Base-by-base conservation (phyloP, 2,113 vertebrate genomes). In the Perca fluviatilis region DNA sequence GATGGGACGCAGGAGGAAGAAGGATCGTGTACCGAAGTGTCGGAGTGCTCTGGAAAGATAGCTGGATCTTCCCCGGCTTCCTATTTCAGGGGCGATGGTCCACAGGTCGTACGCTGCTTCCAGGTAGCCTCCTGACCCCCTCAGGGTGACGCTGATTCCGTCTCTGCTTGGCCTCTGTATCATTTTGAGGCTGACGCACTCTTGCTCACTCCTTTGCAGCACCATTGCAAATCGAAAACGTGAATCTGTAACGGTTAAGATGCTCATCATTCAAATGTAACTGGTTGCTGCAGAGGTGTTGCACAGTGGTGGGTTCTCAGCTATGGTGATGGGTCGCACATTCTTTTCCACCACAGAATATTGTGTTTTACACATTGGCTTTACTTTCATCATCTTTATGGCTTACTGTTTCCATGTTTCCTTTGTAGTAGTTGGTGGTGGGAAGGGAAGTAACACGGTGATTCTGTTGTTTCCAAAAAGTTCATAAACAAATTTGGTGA, bases 101-200 rank as follows among this genome's bases (percentile, higher is more conserved):
- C 92, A 23, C 85, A 77, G 84, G 90, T 94, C 86, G 85, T 91
- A 67, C 90, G 86, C 83, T 90, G 94, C 86, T 94, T 89, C 80
- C 90, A 94, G 93, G 93, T 94, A 95, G 92, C 68, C 90, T 88
- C 69, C 82, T 47, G 69, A 84, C 74, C 72, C 73, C 68, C 25
- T 70, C 66, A 9, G 74, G 61, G 62, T 76, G 58, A 65, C 30
- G 62, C 74, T 79, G 79, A 80, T 79, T 85, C 77, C 85, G 27
- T 82, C 88, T 82, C 67, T 84, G 76, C 86, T 82, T 78, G 83
- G 71, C 40, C 64, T 76, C 73, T 66, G 66, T 74, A 11, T 72
- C 70, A 84, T 82, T 80, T 74, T 16, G 60, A 63, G 74, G 66
- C 53, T 70, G 76, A 62, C 77, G 66, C 79, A 71, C 72, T 70